A percentile compares a stretch with the other conserved stretches of the same genome.
Evolutionary conservation across 2,888 invertebrate species (phyloP).

Genomic region (Gandaritis pyraliata): DNA sequence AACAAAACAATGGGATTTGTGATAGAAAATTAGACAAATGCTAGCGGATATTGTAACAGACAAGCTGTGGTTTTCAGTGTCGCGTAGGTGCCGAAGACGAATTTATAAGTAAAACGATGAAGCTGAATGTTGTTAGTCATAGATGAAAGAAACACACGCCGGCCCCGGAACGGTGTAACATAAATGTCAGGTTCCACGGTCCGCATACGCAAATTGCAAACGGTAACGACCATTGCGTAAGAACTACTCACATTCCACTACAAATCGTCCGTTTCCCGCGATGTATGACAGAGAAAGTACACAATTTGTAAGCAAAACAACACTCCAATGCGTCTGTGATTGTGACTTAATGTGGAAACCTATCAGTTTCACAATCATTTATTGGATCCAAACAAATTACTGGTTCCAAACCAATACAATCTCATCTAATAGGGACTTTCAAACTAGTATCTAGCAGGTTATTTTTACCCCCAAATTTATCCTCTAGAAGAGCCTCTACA

Average conservation of each 20-base stretch:
- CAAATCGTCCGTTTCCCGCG: conserved; percentile 36
- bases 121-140: no score
- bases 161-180: not conserved
- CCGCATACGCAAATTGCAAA: conserved; percentile 1
- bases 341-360: conserved; percentile 4
- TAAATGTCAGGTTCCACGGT: not conserved
- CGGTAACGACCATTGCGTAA: conserved; percentile 33
- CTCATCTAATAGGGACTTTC: no score
- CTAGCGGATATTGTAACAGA: no score
- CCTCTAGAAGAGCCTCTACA: no score
- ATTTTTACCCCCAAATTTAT: no score
- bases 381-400: no score
- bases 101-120: no score
- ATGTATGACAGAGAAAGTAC: conserved; percentile 32
- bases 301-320: conserved; percentile 37
- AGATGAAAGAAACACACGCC: no score
- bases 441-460: no score
- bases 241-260: conserved; percentile 33
- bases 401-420: no score
- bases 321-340: conserved; percentile 7
- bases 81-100: no score
- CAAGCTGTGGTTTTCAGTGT: not conserved
- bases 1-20: conserved; percentile 16
- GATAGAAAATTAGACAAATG: not conserved
- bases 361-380: conserved; percentile 2